Conservation (phyloP, 2,797 vertebrate species). For the Prunella strophiata region DNA sequence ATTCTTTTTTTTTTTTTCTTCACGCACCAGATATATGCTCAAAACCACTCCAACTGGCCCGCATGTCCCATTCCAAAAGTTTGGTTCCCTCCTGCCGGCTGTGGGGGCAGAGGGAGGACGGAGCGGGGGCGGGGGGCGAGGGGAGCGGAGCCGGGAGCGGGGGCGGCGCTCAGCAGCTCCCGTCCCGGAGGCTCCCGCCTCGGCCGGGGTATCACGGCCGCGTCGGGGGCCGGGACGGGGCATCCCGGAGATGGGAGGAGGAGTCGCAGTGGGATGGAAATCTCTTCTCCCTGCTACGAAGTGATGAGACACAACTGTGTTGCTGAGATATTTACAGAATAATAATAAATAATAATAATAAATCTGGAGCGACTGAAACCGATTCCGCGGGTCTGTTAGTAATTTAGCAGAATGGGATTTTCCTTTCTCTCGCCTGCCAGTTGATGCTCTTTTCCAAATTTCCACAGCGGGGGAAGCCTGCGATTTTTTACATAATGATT, state of each 20-base stretch:
- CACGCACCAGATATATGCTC: neutral
- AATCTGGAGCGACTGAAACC: slow-evolving; percentile 50
- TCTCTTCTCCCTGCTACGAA: neutral
- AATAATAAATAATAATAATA: slow-evolving; percentile 64
- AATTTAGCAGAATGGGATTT: slow-evolving; percentile 82
- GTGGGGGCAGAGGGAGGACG: neutral
- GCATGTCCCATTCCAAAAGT: slow-evolving; percentile 6
- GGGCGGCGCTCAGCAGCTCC: neutral
- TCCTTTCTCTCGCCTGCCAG: slow-evolving; percentile 79
- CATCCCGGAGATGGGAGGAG: neutral
- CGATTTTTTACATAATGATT: slow-evolving; percentile 77
- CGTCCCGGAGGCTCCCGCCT: neutral
- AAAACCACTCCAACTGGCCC: neutral
- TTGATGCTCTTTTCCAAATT: slow-evolving; percentile 80
- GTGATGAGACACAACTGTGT: neutral
- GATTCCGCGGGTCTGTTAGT: slow-evolving; percentile 73
- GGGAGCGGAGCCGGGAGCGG: neutral
- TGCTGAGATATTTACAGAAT: slow-evolving; percentile 65
- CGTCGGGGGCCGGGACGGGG: neutral
- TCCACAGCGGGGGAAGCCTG: slow-evolving; percentile 82
- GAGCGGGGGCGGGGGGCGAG: neutral
- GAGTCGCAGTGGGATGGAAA: neutral
- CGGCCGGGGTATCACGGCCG: neutral
- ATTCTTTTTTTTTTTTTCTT: neutral
- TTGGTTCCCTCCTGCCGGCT: slow-evolving; percentile 2